These are phyloP conservation scores for Montipora sp. DNA, from an alignment of 64 coral and sea anemone genomes.

Conservation along the genomic window DNA sequence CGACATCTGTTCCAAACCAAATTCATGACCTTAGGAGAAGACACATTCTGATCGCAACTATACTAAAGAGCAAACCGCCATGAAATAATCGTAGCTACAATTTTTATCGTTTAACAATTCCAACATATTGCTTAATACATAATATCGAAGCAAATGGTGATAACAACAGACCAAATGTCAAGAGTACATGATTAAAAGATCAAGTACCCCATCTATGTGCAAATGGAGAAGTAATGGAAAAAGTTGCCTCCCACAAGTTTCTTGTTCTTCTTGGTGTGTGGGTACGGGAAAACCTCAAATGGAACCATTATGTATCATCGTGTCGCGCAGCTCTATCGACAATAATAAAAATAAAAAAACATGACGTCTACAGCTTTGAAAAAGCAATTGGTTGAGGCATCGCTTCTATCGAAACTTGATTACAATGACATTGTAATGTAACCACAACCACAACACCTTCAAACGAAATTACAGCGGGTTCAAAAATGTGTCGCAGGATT, in stretches of 20 bases:
- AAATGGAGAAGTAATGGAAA: no score
- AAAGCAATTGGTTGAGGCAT: constrained; percentile 6
- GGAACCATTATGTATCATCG: not conserved
- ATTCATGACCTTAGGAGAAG: no score
- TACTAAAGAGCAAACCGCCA: no score
- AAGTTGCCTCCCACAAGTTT: not conserved
- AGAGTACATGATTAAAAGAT: not conserved
- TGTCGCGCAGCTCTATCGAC: constrained; percentile 10
- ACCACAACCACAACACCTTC: not conserved
- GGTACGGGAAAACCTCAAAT: not conserved
- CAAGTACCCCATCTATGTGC: no score
- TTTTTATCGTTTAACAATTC: constrained; percentile 3
- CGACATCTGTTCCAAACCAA: no score
- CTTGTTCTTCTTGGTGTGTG: not conserved
- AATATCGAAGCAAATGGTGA: constrained; percentile 48
- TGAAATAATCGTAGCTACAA: no score
- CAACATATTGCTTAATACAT: constrained; percentile 13
- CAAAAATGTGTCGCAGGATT: constrained; percentile 10
- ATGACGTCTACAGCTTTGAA: not conserved
- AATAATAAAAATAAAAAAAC: not conserved
- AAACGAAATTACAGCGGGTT: constrained; percentile 13
- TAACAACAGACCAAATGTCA: constrained; percentile 33
- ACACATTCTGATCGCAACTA: no score
- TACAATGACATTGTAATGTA: constrained; percentile 21
- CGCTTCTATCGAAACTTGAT: not conserved